Percentiles rank a stretch among this genome's conserved stretches.
These are phyloP conservation scores for Aphaenogaster rudis DNA, from an alignment of 1,140 invertebrate genomes.

Conservation along the genomic window DNA sequence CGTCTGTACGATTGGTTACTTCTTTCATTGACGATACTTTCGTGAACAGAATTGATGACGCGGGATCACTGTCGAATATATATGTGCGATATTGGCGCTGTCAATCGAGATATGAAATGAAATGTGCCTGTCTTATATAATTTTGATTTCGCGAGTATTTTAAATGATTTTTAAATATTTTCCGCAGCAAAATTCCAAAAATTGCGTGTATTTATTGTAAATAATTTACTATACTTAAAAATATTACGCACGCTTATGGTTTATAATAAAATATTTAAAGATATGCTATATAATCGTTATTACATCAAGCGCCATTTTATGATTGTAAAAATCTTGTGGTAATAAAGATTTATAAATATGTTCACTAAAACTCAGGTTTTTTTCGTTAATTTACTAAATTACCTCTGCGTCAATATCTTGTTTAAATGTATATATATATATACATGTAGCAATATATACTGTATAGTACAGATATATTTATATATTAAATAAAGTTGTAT, in stretches of 20 bases:
- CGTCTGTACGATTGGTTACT: background rate
- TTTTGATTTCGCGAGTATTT: background rate
- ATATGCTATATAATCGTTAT: background rate
- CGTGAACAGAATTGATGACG: background rate
- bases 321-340: slow-evolving; percentile 28
- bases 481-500: background rate
- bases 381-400: slow-evolving; percentile 22
- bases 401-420: background rate
- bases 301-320: background rate
- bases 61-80: background rate
- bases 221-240: background rate
- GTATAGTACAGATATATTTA: background rate
- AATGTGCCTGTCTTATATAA: slow-evolving; percentile 7
- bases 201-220: background rate
- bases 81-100: background rate
- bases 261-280: background rate
- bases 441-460: background rate
- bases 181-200: background rate
- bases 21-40: background rate
- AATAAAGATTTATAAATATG: slow-evolving; percentile 38
- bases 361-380: slow-evolving; percentile 14
- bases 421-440: background rate
- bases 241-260: background rate
- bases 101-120: background rate
- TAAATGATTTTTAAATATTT: background rate